Base-by-base conservation (phyloP, 2,888 invertebrate genomes). In the Tetragonula carbonaria region DNA sequence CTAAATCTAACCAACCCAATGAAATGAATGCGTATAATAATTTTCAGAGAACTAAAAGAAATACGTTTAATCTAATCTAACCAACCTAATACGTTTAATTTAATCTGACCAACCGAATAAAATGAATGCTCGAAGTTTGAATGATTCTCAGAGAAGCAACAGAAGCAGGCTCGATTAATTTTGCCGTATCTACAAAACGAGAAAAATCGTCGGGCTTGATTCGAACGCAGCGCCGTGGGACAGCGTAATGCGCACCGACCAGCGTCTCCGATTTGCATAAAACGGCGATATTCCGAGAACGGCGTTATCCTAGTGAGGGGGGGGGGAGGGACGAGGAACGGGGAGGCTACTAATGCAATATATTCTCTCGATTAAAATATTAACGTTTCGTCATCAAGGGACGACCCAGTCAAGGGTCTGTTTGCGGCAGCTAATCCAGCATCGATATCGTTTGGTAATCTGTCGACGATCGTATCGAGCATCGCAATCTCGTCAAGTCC, bases 401-500 rank as follows among this genome's bases (percentile, higher is more conserved):
- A 21, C 16, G 50, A 0, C 28, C 28, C 45, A 45, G 33, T 33
- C 33, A 33, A 33, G 14, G 28, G 1, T 1, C 62, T 11, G 68
- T 80, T 73, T 55, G 68, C 66, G 45, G 53, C 63, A 71, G 76
- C 78, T 78, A 65, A 82, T 28, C 53, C 63, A 23, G 38, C 57
- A 77, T 63, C 72, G 38, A 75, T 80, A 68, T 74, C 74, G 73
- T 65, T 76, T 63, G 57, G 28, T 74, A 80, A 77, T 84, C 76
- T 68, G 70, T 74, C 73, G 80, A 59, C 67, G 76, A 81, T 71
- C 76, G 74, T 65, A 84, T 83, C 80, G 81, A 82, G 45, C 71
- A 77, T 66, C 86, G 78, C 73, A 74, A 87, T 88, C 78, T 80
- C 78, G 72, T 18, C 78, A 21, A n/a, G 71, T 51, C 75, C 74